Evolutionary conservation across 2,113 vertebrate genomes (phyloP).

Genomic region (Platichthys flesus): DNA sequence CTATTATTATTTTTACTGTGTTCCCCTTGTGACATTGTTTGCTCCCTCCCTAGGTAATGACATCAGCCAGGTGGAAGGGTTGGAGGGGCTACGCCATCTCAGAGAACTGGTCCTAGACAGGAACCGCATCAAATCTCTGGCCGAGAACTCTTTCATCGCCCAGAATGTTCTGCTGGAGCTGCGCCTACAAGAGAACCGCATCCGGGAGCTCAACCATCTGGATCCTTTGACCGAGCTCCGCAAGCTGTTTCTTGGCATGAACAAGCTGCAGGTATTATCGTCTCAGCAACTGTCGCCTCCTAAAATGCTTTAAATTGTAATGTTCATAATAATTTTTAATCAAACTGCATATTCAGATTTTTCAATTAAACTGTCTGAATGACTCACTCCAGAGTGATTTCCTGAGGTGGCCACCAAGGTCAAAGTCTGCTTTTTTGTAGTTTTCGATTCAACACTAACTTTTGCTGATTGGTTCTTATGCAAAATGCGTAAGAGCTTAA

Average conservation of each 20-base stretch:
- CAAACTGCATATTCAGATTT: conserved; percentile 11
- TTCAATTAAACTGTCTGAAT: conserved; percentile 30
- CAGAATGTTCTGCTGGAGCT: conserved; percentile 84
- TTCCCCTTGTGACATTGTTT: conserved; percentile 24
- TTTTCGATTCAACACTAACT: conserved; percentile 52
- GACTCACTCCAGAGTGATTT: conserved; percentile 39
- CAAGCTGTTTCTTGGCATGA: conserved; percentile 86
- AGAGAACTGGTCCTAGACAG: conserved; percentile 86
- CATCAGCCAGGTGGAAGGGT: conserved; percentile 87
- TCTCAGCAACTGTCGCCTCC: not conserved
- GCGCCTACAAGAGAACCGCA: conserved; percentile 86
- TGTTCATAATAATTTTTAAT: conserved; percentile 34
- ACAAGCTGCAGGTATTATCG: conserved; percentile 88
- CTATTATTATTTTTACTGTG: not conserved
- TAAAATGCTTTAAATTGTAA: conserved; percentile 9
- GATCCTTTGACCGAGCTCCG: conserved; percentile 81
- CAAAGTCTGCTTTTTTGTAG: conserved; percentile 51
- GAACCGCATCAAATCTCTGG: conserved; percentile 85
- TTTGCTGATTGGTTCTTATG: conserved; percentile 65
- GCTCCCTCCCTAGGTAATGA: conserved; percentile 82
- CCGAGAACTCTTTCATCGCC: conserved; percentile 82
- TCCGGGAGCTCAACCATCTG: conserved; percentile 85
- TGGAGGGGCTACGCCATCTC: conserved; percentile 84
- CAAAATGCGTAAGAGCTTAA: conserved; percentile 28
- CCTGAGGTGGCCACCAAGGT: conserved; percentile 52